phyloP scores from a whole-genome alignment of 2,797 vertebrate species.

The Platalea minor region DNA sequence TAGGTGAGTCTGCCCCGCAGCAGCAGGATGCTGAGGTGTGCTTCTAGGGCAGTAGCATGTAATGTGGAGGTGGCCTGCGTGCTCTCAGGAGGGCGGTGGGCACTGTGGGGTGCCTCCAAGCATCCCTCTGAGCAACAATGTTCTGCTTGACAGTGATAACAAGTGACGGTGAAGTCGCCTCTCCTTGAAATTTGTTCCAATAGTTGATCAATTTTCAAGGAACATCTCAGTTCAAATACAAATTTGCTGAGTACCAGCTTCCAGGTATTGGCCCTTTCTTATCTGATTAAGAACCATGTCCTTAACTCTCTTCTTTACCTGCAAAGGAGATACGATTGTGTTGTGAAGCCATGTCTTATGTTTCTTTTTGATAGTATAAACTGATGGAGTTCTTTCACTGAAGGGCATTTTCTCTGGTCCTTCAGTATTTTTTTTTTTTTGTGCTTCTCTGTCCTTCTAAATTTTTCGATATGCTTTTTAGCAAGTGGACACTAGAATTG shows the following conservation, averaged over 20 bases:
- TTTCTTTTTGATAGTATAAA: background rate
- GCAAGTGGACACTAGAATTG: background rate
- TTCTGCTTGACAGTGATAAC: background rate
- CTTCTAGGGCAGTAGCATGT: background rate
- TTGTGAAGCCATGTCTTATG: background rate
- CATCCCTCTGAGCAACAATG: background rate
- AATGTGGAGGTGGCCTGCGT: background rate
- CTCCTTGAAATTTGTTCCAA: background rate
- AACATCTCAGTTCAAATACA: background rate
- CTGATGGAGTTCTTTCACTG: background rate
- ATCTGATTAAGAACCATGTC: background rate
- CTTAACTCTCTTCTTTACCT: background rate
- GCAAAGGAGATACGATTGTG: background rate
- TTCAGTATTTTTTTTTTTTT: background rate
- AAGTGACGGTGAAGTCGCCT: accelerated
- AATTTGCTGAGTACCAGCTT: background rate
- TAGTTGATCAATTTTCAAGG: background rate
- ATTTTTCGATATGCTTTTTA: background rate
- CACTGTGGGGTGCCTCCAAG: background rate
- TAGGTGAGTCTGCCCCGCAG: background rate
- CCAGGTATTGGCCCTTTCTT: background rate
- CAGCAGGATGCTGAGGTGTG: background rate
- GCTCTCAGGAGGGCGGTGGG: background rate
- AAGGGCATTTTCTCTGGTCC: background rate
- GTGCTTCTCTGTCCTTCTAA: background rate